A percentile compares a stretch with the other conserved stretches of the same genome.
These are phyloP conservation scores for Sicus ferrugineus DNA, from an alignment of 2,888 invertebrate genomes.

Conservation along the genomic window DNA sequence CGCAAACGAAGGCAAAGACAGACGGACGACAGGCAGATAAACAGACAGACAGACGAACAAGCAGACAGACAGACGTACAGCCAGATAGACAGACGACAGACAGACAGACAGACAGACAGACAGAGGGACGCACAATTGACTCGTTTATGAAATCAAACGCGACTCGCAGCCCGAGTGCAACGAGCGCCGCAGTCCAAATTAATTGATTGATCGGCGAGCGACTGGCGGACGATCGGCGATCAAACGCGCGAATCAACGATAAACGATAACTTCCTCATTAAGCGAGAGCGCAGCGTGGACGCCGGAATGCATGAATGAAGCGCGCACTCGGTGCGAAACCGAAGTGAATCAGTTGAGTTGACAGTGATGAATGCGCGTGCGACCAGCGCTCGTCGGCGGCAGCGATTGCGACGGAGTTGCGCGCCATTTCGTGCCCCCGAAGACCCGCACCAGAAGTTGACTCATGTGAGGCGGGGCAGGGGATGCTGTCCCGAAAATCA, in stretches of 20 bases:
- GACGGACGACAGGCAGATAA: not conserved
- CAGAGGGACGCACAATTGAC: conserved; percentile 16
- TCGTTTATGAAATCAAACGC: conserved; percentile 4
- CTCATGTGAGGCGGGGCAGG: not conserved
- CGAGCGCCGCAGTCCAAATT: conserved; percentile 40
- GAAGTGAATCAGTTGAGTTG: conserved; percentile 45
- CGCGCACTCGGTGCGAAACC: conserved; percentile 1
- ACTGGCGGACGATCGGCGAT: conserved; percentile 11
- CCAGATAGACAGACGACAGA: conserved; percentile 3
- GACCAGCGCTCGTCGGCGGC: conserved; percentile 6
- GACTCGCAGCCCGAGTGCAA: not conserved
- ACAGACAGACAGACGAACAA: conserved; percentile 3
- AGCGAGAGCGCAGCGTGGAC: not conserved
- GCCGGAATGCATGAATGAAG: conserved; percentile 5
- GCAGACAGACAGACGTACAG: not conserved
- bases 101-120: not conserved
- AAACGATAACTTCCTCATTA: conserved; percentile 41
- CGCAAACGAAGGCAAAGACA: not conserved
- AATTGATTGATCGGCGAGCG: conserved; percentile 54
- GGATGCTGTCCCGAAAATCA: not conserved
- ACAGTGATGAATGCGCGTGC: conserved; percentile 52
- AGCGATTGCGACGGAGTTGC: conserved; percentile 4
- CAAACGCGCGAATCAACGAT: conserved; percentile 7
- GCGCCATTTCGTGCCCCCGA: not conserved
- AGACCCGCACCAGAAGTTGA: not conserved